Evolutionary conservation across 2,797 vertebrate species (phyloP), one percentile per base, ranked within the genome.

Genomic region (Paedocypris micromegethes): DNA sequence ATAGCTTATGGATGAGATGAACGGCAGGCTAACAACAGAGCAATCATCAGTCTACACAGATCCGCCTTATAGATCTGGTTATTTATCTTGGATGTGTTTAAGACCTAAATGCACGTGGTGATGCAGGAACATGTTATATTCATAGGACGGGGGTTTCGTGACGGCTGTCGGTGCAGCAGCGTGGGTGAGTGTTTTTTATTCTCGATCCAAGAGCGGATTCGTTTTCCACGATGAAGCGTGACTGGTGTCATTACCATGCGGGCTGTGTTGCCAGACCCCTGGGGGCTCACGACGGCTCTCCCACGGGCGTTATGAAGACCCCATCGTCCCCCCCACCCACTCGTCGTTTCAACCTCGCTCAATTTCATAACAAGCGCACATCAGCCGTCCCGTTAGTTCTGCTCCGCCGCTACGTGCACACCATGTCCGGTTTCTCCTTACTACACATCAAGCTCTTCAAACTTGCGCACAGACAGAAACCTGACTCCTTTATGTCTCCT

Each of bases 1-100:
- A 82, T 74, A n/a, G 56, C 55, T 72, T 74, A 68, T 76, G 71
- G 75, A 72, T 73, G 58, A 69, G 55, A 46, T 9, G 44, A 64
- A 60, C 58, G 58, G 74, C 63, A 72, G 70, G 57, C 61, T 73
- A 45, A 66, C 9, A 72, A 56, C 65, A 60, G 23, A 23, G 23
- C 23, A 23, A 23, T 23, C 23, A 23, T 23, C 23, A 23, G 23
- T 23, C 23, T 23, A 23, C 23, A 23, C 23, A 23, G 23, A 23
- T 23, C 23, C 23, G 23, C 23, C 23, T 23, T 23, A 23, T 23
- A 23, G 23, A 23, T 23, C 23, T 23, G 23, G 9, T 9, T 8
- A 44, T 58, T 49, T 9, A 68, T 23, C 23, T 23, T 23, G 23
- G 23, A 23, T 23, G 23, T 23, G 23, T 1, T 23, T 23, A 23